Evolutionary conservation across 2,113 vertebrate species (phyloP).

Genomic region (Paralichthys olivaceus): DNA sequence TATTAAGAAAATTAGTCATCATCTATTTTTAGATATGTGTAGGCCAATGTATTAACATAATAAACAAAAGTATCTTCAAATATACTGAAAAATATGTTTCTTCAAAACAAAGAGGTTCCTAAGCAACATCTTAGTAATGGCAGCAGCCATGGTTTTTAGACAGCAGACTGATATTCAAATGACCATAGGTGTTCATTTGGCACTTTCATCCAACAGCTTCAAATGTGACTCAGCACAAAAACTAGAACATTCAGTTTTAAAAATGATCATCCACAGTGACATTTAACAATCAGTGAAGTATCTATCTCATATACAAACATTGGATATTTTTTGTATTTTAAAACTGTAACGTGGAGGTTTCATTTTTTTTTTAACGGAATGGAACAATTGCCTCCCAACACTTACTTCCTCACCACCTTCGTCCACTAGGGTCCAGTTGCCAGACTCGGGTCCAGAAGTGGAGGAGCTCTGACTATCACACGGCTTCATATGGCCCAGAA

Average conservation of each 20-base stretch:
- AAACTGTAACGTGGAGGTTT: neutral
- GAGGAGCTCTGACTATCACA: constrained; percentile 82
- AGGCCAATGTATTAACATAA: neutral
- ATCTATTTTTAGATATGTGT: neutral
- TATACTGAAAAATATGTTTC: neutral
- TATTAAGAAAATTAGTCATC: too few relatives aligned
- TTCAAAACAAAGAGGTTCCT: constrained; percentile 24
- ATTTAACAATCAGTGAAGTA: too few relatives aligned
- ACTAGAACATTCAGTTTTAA: constrained; percentile 29
- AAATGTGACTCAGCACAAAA: constrained; percentile 49
- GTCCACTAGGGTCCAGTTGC: constrained; percentile 96
- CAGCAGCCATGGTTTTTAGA: constrained; percentile 8
- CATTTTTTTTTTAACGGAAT: neutral
- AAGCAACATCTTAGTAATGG: constrained; percentile 8
- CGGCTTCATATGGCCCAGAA: constrained; percentile 93
- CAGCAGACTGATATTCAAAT: constrained; percentile 33
- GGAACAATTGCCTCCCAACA: neutral
- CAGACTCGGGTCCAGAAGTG: constrained; percentile 87
- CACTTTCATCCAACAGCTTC: constrained; percentile 4
- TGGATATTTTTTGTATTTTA: neutral
- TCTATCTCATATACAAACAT: neutral
- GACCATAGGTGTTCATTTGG: constrained; percentile 17
- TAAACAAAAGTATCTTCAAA: neutral
- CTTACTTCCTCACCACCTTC: constrained; percentile 97
- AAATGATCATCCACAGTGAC: neutral